Base-by-base conservation (phyloP, 2,888 invertebrate species). In the Eupithecia subfuscata region DNA sequence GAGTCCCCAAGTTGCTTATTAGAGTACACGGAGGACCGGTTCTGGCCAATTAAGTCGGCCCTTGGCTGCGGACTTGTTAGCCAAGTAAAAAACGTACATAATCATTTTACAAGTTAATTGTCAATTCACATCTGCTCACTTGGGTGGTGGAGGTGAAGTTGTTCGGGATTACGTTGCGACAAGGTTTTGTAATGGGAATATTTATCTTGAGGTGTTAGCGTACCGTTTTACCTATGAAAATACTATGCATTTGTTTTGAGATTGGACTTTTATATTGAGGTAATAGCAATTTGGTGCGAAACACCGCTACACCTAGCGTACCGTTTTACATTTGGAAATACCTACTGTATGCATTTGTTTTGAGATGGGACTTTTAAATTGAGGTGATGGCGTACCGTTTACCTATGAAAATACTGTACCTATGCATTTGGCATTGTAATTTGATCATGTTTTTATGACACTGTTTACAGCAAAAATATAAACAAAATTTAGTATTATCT, bases 31-130 rank as follows among this genome's bases (percentile, higher is more conserved):
- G 56, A 25, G 68, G 71, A 77, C 77, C 77, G 75, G 77, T 77
- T 70, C 22, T 64, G 67, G 56, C 63, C 75, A 77, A 77, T 77
- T 88, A 88, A 83, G 80, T 79, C 52, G 71, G 79, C 82, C 83
- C 83, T 84, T 77, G 78, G 68, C 71, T 74, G 75, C 64, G 74
- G 76, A 78, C 77, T 82, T 72, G 77, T 79, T 79, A 78, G 81
- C 78, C 81, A 78, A 78, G 75, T 78, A 75, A 75, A 77, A 80
- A 78, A 81, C 78, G 79, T 78, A 76, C 69, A 72, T 82, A 82
- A 81, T 81, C 75, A 82, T 82, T 84, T 82, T 83, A 80, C 78
- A 78, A 81, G 73, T 80, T 82, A 80, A 79, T 79, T 78, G 77
- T 78, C 75, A 73, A 79, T 82, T 82, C 80, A 76, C 84, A 83